A percentile compares a stretch with the other conserved stretches of the same genome.
These are phyloP conservation scores for Vicugna pacos DNA, from an alignment of 2,113 vertebrate species.

Conservation along the genomic window DNA sequence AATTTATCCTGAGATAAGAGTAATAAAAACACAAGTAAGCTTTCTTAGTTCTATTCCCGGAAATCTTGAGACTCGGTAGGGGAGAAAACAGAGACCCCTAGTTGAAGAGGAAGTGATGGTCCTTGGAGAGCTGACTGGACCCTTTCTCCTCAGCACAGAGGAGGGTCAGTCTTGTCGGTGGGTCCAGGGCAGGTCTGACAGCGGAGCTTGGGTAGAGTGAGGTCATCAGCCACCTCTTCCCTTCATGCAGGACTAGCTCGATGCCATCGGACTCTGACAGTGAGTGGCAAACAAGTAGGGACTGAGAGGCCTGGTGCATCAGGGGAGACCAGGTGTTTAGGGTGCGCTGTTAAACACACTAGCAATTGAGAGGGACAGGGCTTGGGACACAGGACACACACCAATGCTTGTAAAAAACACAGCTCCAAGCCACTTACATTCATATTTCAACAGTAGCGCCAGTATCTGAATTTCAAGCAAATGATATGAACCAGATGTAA, in stretches of 20 bases:
- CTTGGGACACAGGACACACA: not conserved
- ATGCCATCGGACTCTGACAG: not conserved
- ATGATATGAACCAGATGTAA: not conserved
- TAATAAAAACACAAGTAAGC: not conserved
- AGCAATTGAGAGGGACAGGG: not conserved
- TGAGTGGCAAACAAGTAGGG: not conserved
- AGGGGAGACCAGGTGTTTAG: not conserved
- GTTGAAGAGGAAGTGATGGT: not conserved
- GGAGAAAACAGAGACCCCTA: not conserved
- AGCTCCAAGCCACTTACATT: not conserved
- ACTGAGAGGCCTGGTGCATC: accelerated
- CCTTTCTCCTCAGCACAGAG: not conserved
- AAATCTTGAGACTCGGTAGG: not conserved
- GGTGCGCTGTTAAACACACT: not conserved
- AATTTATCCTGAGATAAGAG: not conserved
- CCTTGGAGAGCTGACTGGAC: not conserved
- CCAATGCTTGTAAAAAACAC: not conserved
- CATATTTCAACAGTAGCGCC: not conserved
- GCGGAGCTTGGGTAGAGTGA: not conserved
- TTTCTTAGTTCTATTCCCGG: not conserved
- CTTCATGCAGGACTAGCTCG: not conserved
- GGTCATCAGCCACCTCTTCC: not conserved
- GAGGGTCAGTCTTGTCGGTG: not conserved
- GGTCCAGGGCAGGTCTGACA: not conserved
- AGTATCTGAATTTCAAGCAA: not conserved